Conservation (phyloP, 1,140 invertebrate genomes). For the Megalopta genalis region DNA sequence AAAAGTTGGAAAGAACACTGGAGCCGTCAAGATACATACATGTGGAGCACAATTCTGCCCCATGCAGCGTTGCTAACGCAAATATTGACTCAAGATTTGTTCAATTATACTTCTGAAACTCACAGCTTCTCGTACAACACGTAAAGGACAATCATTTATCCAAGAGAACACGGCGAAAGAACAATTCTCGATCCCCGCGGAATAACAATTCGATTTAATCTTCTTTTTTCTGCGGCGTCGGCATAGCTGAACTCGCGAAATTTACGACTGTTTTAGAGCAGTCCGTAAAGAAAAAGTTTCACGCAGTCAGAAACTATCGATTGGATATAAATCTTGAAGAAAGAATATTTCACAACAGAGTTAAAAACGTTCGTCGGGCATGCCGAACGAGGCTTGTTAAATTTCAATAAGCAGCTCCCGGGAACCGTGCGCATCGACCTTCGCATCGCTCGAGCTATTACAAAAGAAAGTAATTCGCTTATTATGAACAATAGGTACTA, state of each 20-base stretch:
- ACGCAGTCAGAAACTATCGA: neutral
- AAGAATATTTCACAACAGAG: neutral
- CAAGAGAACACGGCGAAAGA: no score
- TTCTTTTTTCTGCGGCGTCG: neutral
- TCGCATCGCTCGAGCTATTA: constrained; percentile 25
- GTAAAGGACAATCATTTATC: no score
- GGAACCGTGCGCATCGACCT: neutral
- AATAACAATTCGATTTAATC: neutral
- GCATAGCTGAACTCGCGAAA: neutral
- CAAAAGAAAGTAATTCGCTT: constrained; percentile 47
- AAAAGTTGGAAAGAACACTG: neutral
- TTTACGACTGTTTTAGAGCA: neutral
- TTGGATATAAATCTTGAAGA: constrained; percentile 1
- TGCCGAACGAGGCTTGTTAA: constrained; percentile 17
- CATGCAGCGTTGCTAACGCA: neutral
- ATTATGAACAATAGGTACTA: constrained; percentile 39
- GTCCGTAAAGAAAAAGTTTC: neutral
- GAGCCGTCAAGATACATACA: neutral
- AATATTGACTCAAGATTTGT: neutral
- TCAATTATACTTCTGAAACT: neutral
- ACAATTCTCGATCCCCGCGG: neutral
- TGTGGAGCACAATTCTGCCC: neutral
- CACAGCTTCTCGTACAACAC: neutral
- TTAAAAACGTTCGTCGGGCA: constrained; percentile 17
- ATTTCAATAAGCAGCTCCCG: constrained; percentile 29